phyloP scores from a whole-genome alignment of 2,888 invertebrate genomes.

The Agrochola lota region DNA sequence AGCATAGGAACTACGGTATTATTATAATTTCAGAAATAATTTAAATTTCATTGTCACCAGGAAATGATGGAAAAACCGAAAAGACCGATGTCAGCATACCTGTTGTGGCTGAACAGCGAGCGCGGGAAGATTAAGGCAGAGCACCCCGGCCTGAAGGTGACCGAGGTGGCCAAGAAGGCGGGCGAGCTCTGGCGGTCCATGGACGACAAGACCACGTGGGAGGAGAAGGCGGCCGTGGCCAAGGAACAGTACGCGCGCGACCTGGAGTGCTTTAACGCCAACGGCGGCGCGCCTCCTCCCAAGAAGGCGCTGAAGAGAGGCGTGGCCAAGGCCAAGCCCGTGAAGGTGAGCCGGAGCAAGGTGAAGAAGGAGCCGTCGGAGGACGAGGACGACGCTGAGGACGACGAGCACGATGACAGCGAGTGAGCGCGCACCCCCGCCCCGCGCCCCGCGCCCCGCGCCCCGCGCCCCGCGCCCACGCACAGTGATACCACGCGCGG shows the following conservation, averaged over 20 bases:
- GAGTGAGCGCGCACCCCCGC: slow-evolving; percentile 69
- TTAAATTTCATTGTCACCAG: slow-evolving; percentile 29
- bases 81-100: slow-evolving; percentile 95
- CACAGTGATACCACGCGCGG: slow-evolving; percentile 21
- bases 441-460: not conserved
- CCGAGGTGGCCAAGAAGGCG: slow-evolving; percentile 97
- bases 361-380: slow-evolving; percentile 82
- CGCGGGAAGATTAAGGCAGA: slow-evolving; percentile 95
- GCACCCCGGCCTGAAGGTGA: slow-evolving; percentile 95
- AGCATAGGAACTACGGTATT: not conserved
- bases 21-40: slow-evolving; percentile 15
- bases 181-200: slow-evolving; percentile 97
- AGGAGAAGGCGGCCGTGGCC: slow-evolving; percentile 94
- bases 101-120: slow-evolving; percentile 96
- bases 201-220: slow-evolving; percentile 96
- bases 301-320: slow-evolving; percentile 87
- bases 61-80: slow-evolving; percentile 95
- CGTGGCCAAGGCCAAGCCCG: slow-evolving; percentile 72
- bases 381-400: slow-evolving; percentile 87
- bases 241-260: slow-evolving; percentile 95
- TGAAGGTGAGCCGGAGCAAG: slow-evolving; percentile 64
- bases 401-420: slow-evolving; percentile 88
- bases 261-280: slow-evolving; percentile 95
- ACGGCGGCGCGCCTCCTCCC: slow-evolving; percentile 89
- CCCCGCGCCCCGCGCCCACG: not conserved